These are phyloP conservation scores for Limonius californicus DNA, from an alignment of 1,140 invertebrate species.

Conservation along the genomic window DNA sequence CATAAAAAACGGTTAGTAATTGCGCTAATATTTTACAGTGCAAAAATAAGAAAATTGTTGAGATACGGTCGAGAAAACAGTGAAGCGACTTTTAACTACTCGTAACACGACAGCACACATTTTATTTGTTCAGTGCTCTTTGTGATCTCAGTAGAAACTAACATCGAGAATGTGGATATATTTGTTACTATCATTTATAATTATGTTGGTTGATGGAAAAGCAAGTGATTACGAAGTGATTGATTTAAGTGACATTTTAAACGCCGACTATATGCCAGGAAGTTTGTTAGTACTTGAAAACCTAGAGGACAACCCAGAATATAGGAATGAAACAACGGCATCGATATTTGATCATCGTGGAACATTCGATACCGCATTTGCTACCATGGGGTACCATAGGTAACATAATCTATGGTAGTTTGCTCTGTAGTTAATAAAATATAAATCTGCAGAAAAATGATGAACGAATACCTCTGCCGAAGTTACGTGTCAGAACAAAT, in stretches of 20 bases:
- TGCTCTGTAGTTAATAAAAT: too few relatives aligned
- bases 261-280: slow-evolving; percentile 58
- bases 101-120: too few relatives aligned
- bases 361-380: slow-evolving; percentile 54
- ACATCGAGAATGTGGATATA: neutral
- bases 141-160: neutral
- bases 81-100: neutral
- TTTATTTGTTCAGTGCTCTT: too few relatives aligned
- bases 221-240: slow-evolving; percentile 32
- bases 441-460: slow-evolving; percentile 58
- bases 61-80: neutral
- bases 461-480: slow-evolving; percentile 69
- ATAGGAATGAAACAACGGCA: neutral
- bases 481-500: slow-evolving; percentile 68
- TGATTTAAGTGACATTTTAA: slow-evolving; percentile 59
- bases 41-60: neutral
- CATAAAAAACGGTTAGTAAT: too few relatives aligned
- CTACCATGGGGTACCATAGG: slow-evolving; percentile 61
- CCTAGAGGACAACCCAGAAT: slow-evolving; percentile 16
- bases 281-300: slow-evolving; percentile 51
- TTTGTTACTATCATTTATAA: neutral
- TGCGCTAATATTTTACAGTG: neutral
- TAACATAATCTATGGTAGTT: slow-evolving; percentile 36
- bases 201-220: neutral
- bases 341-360: slow-evolving; percentile 46